phyloP scores from a whole-genome alignment of 2,888 invertebrate species.

The Frankliniella intonsa region DNA sequence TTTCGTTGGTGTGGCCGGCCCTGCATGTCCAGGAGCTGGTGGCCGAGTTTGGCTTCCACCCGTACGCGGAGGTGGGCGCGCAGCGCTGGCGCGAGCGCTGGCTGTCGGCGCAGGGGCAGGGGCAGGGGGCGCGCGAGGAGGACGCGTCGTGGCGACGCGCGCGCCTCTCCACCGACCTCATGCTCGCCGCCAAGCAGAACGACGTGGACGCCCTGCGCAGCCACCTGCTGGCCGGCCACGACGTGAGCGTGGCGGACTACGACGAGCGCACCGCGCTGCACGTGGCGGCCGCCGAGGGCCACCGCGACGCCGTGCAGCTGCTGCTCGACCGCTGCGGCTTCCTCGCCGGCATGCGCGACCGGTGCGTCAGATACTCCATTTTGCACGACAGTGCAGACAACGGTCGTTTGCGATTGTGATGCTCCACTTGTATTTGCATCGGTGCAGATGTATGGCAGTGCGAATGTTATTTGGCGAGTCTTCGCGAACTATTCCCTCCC shows the following conservation, averaged over 20 bases:
- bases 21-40: constrained; percentile 47
- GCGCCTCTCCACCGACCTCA: background rate
- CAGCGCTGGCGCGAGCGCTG: constrained; percentile 45
- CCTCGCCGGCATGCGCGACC: constrained; percentile 45
- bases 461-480: too few relatives aligned
- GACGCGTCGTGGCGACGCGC: background rate
- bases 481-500: too few relatives aligned
- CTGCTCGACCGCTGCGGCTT: constrained; percentile 48
- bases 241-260: constrained; percentile 51
- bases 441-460: too few relatives aligned
- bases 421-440: too few relatives aligned
- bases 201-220: constrained; percentile 48
- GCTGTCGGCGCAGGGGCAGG: constrained; percentile 44
- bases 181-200: constrained; percentile 41
- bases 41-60: constrained; percentile 54
- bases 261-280: constrained; percentile 54
- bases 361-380: constrained; percentile 40
- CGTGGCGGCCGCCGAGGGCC: constrained; percentile 53
- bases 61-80: constrained; percentile 52
- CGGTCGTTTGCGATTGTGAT: too few relatives aligned
- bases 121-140: background rate
- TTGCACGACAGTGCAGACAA: too few relatives aligned
- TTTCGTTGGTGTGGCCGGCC: too few relatives aligned
- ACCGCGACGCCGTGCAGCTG: constrained; percentile 48
- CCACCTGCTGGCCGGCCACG: constrained; percentile 35